Base-by-base conservation (phyloP, 2,888 invertebrate species). In the Rhagonycha lutea region DNA sequence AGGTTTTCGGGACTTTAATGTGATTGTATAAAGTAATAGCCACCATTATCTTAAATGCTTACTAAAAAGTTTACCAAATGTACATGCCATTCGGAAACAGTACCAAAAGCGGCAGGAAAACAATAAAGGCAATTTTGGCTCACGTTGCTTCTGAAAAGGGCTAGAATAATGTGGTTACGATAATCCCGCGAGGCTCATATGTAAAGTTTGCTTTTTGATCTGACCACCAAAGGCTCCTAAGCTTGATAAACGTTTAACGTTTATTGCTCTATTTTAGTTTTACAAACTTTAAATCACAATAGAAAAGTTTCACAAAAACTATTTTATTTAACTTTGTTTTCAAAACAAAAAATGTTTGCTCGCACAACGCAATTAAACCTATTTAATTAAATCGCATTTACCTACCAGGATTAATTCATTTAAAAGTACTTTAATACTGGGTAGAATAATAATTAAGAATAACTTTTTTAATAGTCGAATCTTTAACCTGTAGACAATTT, bases 11-110 rank as follows among this genome's bases (percentile, higher is more conserved):
- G 60, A 69, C 70, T 62, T 72, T 73, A 76, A 76, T 76, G 72
- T 62, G 72, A 76, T 69, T 76, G 72, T 76, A 76, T 73, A 76
- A 76, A 76, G 70, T 76, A 76, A 76, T 76, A 70, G 76, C 70
- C 70, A 32, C 63, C 76, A 76, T 76, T 76, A 76, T 76, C 73
- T 76, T 70, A 67, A 76, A 76, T 73, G 76, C 68, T 71, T 73
- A 68, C 68, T 73, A 61, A 76, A 76, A 76, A 76, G 73, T 69
- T 47, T 76, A 65, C 62, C 61, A 76, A 76, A 69, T 68, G 70
- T 76, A 47, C 73, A 70, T 18, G 24, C 12, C 24, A 65, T 14
- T 62, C 23, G n/a, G 24, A 24, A 65, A 65, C 23, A 65, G 63
- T 24, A 47, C 47, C 24, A 18, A 24, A 65, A 26, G 63, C 26